These are phyloP conservation scores for Nephrotoma appendiculata DNA, from an alignment of 2,888 invertebrate genomes.

Conservation along the genomic window DNA sequence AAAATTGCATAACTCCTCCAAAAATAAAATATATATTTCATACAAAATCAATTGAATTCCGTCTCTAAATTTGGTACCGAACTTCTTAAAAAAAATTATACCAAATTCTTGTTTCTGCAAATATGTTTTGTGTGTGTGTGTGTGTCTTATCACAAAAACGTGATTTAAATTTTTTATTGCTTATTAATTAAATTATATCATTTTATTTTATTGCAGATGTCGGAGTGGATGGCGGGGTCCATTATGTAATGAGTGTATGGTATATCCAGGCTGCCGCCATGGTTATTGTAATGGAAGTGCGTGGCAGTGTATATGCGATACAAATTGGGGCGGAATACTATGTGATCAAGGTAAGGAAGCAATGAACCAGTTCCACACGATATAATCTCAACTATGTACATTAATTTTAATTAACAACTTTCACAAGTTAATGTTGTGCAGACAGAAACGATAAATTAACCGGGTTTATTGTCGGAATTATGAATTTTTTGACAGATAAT, in stretches of 20 bases:
- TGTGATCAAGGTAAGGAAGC: slow-evolving; percentile 75
- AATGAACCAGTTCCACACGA: background rate
- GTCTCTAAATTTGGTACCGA: background rate
- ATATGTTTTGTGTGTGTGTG: background rate
- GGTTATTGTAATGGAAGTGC: slow-evolving; percentile 88
- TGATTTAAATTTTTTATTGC: background rate
- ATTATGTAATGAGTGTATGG: slow-evolving; percentile 82
- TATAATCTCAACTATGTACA: background rate
- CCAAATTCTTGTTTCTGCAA: background rate
- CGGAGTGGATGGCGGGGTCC: slow-evolving; percentile 87
- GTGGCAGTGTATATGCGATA: slow-evolving; percentile 94
- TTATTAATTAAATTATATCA: background rate
- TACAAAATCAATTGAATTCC: background rate
- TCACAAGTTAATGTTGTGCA: background rate
- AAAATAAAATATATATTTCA: background rate
- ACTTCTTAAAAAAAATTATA: background rate
- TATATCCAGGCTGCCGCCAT: slow-evolving; percentile 92
- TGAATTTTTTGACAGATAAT: background rate
- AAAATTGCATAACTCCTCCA: background rate
- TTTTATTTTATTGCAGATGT: slow-evolving; percentile 45
- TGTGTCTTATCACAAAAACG: background rate
- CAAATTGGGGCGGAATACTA: slow-evolving; percentile 96
- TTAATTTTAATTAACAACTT: background rate
- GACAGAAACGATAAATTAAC: background rate
- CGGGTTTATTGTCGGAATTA: background rate